Percentiles rank a stretch among this genome's conserved stretches.
These are phyloP conservation scores for Linyphia triangularis DNA, from an alignment of 2,888 invertebrate genomes.

Conservation along the genomic window DNA sequence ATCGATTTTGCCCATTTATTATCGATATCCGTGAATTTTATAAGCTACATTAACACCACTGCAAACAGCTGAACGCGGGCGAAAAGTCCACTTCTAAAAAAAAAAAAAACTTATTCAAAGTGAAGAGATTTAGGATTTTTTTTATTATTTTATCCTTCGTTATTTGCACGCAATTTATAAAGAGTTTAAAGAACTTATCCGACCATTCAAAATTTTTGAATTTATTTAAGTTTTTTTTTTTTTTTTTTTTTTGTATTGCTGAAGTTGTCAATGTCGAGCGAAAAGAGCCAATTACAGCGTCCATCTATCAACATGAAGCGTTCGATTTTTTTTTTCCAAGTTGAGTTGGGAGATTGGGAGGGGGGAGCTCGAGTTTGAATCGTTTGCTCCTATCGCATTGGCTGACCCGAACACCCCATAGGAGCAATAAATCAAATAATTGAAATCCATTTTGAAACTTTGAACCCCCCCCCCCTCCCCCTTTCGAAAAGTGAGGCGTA, in stretches of 20 bases:
- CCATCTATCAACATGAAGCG: constrained; percentile 56
- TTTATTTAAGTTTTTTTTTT: background rate
- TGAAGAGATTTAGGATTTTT: background rate
- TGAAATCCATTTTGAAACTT: constrained; percentile 68
- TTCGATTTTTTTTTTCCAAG: constrained; percentile 24
- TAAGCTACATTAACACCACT: constrained; percentile 56
- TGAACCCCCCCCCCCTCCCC: constrained; percentile 8
- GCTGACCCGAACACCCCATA: constrained; percentile 41
- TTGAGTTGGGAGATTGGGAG: constrained; percentile 1
- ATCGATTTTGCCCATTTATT: constrained; percentile 47
- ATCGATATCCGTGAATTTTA: constrained; percentile 24
- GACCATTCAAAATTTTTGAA: constrained; percentile 34
- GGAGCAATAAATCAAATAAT: constrained; percentile 68
- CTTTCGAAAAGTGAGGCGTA: constrained; percentile 35
- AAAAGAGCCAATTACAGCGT: constrained; percentile 51
- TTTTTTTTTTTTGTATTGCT: no score
- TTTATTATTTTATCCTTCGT: constrained; percentile 13
- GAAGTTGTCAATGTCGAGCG: constrained; percentile 1
- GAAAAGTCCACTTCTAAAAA: background rate
- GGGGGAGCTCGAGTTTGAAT: background rate
- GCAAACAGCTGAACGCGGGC: constrained; percentile 17
- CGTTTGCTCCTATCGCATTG: background rate
- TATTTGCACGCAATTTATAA: constrained; percentile 53
- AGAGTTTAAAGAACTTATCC: constrained; percentile 65
- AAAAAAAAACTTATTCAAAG: background rate